Percentiles rank a stretch among this genome's conserved stretches.
Evolutionary conservation across 2,797 vertebrate genomes (phyloP).

Genomic region (Poeciliopsis infans): DNA sequence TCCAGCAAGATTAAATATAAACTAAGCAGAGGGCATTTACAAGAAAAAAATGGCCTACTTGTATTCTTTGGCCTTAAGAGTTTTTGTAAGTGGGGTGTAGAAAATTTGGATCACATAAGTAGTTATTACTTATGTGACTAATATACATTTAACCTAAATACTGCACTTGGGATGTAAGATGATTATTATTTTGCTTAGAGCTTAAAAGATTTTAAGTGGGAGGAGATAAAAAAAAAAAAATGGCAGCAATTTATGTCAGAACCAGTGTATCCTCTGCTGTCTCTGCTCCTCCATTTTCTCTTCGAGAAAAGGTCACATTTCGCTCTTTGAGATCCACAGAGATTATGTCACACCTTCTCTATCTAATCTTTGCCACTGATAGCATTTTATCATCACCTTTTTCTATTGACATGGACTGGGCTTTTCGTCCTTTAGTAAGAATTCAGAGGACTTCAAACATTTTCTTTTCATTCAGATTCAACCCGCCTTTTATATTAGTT

Average conservation of each 20-base stretch:
- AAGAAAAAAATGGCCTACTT: background rate
- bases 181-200: background rate
- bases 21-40: background rate
- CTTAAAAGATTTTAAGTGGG: background rate
- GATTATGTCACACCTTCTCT: slow-evolving; percentile 40
- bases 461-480: background rate
- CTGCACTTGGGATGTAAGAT: background rate
- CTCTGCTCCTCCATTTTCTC: background rate
- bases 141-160: background rate
- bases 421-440: slow-evolving; percentile 20
- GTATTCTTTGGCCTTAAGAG: background rate
- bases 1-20: background rate
- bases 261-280: slow-evolving; percentile 6
- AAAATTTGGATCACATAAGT: background rate
- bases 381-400: slow-evolving; percentile 41
- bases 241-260: background rate
- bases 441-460: background rate
- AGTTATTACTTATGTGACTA: background rate
- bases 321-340: slow-evolving; percentile 29
- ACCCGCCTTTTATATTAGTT: background rate
- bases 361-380: slow-evolving; percentile 43
- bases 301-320: slow-evolving; percentile 34
- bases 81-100: background rate
- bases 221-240: background rate
- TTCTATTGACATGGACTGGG: slow-evolving; percentile 31